Evolutionary conservation across 2,113 vertebrate genomes (phyloP), one percentile per base, ranked within the genome.

Genomic region (Chloebia gouldiae): DNA sequence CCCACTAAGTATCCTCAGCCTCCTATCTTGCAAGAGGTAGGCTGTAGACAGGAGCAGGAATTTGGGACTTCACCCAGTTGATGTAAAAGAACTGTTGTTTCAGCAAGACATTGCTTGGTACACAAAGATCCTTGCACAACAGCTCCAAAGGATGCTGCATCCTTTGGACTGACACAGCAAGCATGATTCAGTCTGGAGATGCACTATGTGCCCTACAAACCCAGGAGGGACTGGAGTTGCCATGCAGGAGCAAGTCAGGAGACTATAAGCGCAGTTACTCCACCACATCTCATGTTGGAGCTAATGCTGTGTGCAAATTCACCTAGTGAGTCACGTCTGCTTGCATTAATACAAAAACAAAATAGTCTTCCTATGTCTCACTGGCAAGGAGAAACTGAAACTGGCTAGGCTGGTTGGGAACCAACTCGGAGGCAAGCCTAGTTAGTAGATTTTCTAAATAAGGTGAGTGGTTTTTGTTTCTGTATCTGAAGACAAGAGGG

Each of bases 401-500:
- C 95, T 81, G 80, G 88, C 82, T 77, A 15, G 63, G 88, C 94
- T 92, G 88, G 96, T 93, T 95, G 69, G 76, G 72, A 97, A 91
- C 15, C 44, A 92, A 96, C 51, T 82, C 73, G 63, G 54, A 6
- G 1, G 88, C 91, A 93, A 65, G 60, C 8, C 17, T 50, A n/a
- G 37, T 39, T 44, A 68, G 60, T 13, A 66, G 47, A 51, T 54
- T 61, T 86, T 78, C 59, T 81, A 60, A 93, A 47, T 82, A 60
- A 81, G 64, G 47, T 56, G 60, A 90, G 56, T 63, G 51, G 7
- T 8, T 42, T 93, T 88, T 63, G 22, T 47, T 70, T 40, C 63
- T 88, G 35, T 73, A n/a, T 70, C 53, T 64, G 42, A 89, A 47
- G 73, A 71, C 39, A 59, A 72, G 42, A n/a, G 27, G 50, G 54